Evolutionary conservation across 1,140 invertebrate genomes (phyloP).

Genomic region (Andricus grossulariae): DNA sequence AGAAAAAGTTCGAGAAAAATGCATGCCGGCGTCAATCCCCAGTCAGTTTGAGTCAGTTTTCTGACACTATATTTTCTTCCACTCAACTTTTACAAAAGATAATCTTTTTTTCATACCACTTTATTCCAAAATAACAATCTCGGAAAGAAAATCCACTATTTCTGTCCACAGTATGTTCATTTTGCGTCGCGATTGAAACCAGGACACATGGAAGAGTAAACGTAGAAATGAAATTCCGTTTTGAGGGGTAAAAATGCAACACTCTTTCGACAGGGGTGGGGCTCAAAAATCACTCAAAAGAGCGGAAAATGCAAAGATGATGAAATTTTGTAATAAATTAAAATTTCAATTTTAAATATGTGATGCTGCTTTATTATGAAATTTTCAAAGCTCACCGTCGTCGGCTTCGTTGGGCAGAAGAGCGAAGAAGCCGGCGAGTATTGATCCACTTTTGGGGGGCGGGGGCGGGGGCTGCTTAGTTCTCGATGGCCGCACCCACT

Average conservation of each 20-base stretch:
- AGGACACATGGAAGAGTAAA: neutral
- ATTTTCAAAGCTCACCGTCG: slow-evolving; percentile 40
- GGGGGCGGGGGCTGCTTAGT: neutral
- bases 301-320: neutral
- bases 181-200: neutral
- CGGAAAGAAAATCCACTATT: neutral
- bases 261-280: neutral
- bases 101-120: neutral
- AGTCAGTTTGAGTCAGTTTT: no score
- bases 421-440: slow-evolving; percentile 52
- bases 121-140: neutral
- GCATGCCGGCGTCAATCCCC: no score
- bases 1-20: no score
- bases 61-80: neutral
- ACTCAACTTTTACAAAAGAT: neutral
- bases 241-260: neutral
- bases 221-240: neutral
- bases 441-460: slow-evolving; percentile 38
- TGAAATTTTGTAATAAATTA: neutral
- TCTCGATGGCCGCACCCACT: slow-evolving; percentile 50
- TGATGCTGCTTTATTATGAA: slow-evolving; percentile 41
- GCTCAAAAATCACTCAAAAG: neutral
- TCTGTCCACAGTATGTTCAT: neutral
- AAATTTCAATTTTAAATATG: slow-evolving; percentile 1
- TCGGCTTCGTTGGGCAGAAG: slow-evolving; percentile 39